Base-by-base conservation (phyloP, 2,888 invertebrate genomes). In the Hofmannophila pseudospretella region DNA sequence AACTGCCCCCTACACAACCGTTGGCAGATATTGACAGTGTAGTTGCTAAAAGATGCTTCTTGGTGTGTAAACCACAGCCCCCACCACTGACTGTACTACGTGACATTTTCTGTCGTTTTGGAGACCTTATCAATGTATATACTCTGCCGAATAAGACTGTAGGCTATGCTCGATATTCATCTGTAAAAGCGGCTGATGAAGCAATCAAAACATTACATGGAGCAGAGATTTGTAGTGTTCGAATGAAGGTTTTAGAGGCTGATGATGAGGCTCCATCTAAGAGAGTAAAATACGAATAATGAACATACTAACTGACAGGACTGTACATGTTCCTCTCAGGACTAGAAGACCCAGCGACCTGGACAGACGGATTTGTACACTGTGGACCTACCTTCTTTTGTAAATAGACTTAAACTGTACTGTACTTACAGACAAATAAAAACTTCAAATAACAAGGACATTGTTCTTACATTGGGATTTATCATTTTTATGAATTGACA, bases 81-180 rank as follows among this genome's bases (percentile, higher is more conserved):
- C 94, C 96, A 8, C 92, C 95, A 1, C 85, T 92, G 49, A 90
- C 92, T 41, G 92, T 94, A 13, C 85, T 98, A 60, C 92, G 93
- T 56, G 96, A 97, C 71, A 91, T 95, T 11, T 97, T 97, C 72
- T 95, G 95, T 55, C 91, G 97, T 58, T 97, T 97, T 80, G 97
- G 96, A 4, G 91, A 93, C 66, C 88, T 97, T 7, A 96, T 97
- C 39, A 96, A 96, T 71, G 95, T 96, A 1, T 97, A 96, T 67
- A 91, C 97, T 70, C 81, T 97, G 51, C 93, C 93, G 32, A 94
- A 96, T 65, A 94, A 95, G 67, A 97, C 96, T 60, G 96, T 95
- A 74, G 97, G 97, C 0, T 97, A 96, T 77, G 97, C 95, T 4
- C 95, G 96, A 59, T 97, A 94, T 77, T 93, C 95, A 2, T 89